Conservation (phyloP, 1,140 invertebrate species). For the Hermetia illucens region DNA sequence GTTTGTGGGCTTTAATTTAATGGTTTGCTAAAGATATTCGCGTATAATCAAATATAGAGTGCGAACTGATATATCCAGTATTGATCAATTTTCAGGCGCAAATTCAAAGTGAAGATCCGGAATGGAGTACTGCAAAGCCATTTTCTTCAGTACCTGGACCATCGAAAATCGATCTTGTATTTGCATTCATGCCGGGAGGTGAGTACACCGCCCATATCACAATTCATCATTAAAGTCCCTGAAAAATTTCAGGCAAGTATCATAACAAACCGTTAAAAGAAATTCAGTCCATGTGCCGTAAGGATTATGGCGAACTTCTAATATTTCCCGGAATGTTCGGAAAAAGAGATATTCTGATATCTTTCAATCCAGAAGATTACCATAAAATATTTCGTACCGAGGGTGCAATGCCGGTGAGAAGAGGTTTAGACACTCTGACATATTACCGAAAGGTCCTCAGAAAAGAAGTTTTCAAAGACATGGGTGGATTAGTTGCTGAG, state of each 20-base stretch:
- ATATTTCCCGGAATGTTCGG: conserved; percentile 16
- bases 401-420: conserved; percentile 19
- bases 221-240: too few species aligned
- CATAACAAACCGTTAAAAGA: conserved; percentile 10
- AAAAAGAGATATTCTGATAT: conserved; percentile 16
- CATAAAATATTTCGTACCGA: conserved; percentile 18
- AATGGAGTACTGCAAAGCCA: conserved; percentile 19
- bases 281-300: conserved; percentile 14
- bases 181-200: conserved; percentile 21
- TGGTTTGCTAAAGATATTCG: too few species aligned
- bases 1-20: too few species aligned
- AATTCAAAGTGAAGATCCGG: too few species aligned
- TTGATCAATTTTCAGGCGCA: too few species aligned
- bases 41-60: too few species aligned
- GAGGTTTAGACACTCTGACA: conserved; percentile 14
- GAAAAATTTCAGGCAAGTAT: conserved; percentile 19
- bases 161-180: conserved; percentile 13
- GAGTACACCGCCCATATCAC: too few species aligned
- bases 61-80: too few species aligned
- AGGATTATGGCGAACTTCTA: conserved; percentile 17
- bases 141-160: conserved; percentile 18
- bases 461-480: conserved; percentile 16
- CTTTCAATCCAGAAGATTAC: conserved; percentile 21
- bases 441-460: conserved; percentile 18
- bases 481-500: conserved; percentile 16